These are phyloP conservation scores for Leptinotarsa tumamoca DNA, from an alignment of 2,888 invertebrate species.

Conservation along the genomic window DNA sequence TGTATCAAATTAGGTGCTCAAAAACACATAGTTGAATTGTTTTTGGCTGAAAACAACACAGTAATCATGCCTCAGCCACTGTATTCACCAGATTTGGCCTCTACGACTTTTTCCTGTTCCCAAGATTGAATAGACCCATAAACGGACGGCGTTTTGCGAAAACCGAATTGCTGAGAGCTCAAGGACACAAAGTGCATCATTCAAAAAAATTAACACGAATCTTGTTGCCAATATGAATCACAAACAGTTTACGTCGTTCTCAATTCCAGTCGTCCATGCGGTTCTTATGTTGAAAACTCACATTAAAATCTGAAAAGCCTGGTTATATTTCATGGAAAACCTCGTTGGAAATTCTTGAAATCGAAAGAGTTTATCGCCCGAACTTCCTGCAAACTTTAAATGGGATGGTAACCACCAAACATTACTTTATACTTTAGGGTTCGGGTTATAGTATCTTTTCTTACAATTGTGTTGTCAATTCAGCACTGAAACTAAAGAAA, in stretches of 20 bases:
- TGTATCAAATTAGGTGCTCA: too few relatives aligned
- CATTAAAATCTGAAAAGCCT: not conserved
- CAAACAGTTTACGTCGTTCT: not conserved
- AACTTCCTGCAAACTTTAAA: conserved; percentile 13
- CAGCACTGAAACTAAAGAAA: not conserved
- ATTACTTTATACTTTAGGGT: not conserved
- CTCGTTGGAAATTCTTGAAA: not conserved
- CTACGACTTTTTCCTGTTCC: too few relatives aligned
- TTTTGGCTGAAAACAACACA: too few relatives aligned
- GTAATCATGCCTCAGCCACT: too few relatives aligned
- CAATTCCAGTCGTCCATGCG: not conserved
- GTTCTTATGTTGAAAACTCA: not conserved
- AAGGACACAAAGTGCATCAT: too few relatives aligned
- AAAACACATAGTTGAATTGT: too few relatives aligned
- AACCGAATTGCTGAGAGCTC: too few relatives aligned
- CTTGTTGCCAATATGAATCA: too few relatives aligned
- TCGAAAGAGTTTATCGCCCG: not conserved
- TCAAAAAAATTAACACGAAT: too few relatives aligned
- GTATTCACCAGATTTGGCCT: too few relatives aligned
- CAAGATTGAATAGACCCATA: too few relatives aligned
- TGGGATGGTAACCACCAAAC: not conserved
- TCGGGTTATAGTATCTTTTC: not conserved
- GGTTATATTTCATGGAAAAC: conserved; percentile 9
- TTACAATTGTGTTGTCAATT: conserved; percentile 6
- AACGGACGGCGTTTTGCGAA: too few relatives aligned